Conservation (phyloP, 64 coral and sea anemone genomes). For the Actinia equina region DNA sequence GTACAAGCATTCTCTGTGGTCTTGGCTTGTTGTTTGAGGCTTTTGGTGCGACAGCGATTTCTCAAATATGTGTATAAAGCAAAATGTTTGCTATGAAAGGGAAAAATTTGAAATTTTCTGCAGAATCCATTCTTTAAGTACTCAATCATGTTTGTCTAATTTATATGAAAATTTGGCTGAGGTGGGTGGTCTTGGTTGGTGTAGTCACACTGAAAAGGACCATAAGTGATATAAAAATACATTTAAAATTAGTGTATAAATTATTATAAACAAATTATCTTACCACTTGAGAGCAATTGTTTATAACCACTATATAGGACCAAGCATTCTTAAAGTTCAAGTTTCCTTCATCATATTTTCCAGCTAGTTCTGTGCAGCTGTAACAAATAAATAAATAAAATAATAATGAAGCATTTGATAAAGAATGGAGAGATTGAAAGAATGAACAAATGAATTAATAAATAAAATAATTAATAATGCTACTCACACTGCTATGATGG, state of each 20-base stretch:
- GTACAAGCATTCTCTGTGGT: no score
- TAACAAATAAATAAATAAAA: conserved; percentile 6
- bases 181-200: no score
- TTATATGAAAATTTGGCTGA: no score
- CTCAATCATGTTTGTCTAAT: no score
- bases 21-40: no score
- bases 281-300: conserved; percentile 99
- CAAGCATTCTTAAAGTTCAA: conserved; percentile 82
- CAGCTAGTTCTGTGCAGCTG: conserved; percentile 91
- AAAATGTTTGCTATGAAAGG: no score
- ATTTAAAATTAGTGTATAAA: neutral
- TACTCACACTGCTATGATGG: conserved; percentile 96
- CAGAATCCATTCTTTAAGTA: no score
- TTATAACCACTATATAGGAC: conserved; percentile 94
- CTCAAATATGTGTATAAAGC: no score
- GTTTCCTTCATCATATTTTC: conserved; percentile 95
- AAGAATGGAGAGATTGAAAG: neutral
- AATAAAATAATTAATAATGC: neutral
- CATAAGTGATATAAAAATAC: no score
- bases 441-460: neutral
- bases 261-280: neutral
- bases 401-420: neutral
- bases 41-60: no score
- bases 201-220: no score
- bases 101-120: no score